Percentiles rank a stretch among this genome's conserved stretches.
Conservation (phyloP, 1,140 invertebrate genomes). For the Elysia chlorotica region DNA sequence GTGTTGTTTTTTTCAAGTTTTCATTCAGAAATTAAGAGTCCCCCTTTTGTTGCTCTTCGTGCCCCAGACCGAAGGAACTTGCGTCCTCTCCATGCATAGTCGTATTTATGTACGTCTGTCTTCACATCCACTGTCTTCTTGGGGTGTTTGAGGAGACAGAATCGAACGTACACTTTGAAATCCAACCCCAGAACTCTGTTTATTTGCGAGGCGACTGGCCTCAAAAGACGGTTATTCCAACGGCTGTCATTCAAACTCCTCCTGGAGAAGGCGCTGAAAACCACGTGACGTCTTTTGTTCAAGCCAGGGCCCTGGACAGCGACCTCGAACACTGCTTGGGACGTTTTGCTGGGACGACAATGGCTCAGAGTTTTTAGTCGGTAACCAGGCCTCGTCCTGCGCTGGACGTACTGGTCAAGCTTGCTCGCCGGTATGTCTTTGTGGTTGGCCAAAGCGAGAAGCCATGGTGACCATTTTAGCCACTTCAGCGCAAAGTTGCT, state of each 20-base stretch:
- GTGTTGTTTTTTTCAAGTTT: no score
- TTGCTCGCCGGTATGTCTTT: neutral
- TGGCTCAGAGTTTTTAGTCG: neutral
- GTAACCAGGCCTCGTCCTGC: neutral
- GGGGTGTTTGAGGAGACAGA: neutral
- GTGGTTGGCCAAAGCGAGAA: neutral
- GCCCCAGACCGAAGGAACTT: no score
- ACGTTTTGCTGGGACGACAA: neutral
- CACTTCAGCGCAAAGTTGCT: conserved; percentile 20
- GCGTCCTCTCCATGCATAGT: conserved; percentile 20
- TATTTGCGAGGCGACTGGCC: neutral
- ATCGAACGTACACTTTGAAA: neutral
- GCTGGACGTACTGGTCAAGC: neutral
- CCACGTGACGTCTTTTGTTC: conserved; percentile 1
- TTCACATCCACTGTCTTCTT: neutral
- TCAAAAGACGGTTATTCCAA: neutral
- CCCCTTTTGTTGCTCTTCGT: no score
- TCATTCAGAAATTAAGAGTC: no score
- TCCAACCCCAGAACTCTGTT: neutral
- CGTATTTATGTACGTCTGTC: conserved; percentile 1
- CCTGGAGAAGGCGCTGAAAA: neutral
- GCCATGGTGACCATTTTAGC: conserved; percentile 10
- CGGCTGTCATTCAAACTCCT: neutral
- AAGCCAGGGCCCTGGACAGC: neutral
- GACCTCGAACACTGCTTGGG: neutral